Evolutionary conservation across 2,888 invertebrate species (phyloP).

Genomic region (Trichogramma dendrolimi): DNA sequence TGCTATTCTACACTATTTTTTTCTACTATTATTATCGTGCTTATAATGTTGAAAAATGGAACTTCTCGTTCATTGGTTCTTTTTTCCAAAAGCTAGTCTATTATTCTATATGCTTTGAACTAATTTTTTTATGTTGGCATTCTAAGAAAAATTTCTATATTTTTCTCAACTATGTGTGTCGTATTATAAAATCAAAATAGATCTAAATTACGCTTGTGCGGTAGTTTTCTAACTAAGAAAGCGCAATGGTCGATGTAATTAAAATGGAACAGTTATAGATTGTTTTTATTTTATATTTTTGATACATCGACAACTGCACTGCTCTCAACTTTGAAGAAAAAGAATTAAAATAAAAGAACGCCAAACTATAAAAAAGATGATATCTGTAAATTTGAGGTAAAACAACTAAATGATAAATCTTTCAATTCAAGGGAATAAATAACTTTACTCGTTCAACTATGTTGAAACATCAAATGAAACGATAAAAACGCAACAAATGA

Average conservation of each 20-base stretch:
- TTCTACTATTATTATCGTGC: slow-evolving; percentile 13
- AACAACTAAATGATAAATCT: slow-evolving; percentile 20
- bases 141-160: slow-evolving; percentile 18
- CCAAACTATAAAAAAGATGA: slow-evolving; percentile 16
- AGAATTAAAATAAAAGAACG: slow-evolving; percentile 4
- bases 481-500: no score
- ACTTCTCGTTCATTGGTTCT: slow-evolving; percentile 7
- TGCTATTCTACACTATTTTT: slow-evolving; percentile 11
- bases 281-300: slow-evolving; percentile 14
- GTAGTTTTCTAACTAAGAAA: slow-evolving; percentile 16
- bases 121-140: slow-evolving; percentile 14
- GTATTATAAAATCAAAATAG: slow-evolving; percentile 4
- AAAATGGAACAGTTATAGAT: slow-evolving; percentile 21
- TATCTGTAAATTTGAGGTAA: slow-evolving; percentile 11
- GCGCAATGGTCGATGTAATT: slow-evolving; percentile 25
- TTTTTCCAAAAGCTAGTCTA: slow-evolving; percentile 10
- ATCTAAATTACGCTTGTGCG: slow-evolving; percentile 4
- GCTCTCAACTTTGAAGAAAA: slow-evolving; percentile 24
- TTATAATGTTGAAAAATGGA: not conserved
- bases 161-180: slow-evolving; percentile 12
- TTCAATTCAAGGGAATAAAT: no score
- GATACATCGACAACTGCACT: slow-evolving; percentile 27
- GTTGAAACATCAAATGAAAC: no score
- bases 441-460: no score
- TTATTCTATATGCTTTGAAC: slow-evolving; percentile 21